These are phyloP conservation scores for Charadrius vociferus DNA, from an alignment of 2,113 vertebrate species.

Conservation along the genomic window DNA sequence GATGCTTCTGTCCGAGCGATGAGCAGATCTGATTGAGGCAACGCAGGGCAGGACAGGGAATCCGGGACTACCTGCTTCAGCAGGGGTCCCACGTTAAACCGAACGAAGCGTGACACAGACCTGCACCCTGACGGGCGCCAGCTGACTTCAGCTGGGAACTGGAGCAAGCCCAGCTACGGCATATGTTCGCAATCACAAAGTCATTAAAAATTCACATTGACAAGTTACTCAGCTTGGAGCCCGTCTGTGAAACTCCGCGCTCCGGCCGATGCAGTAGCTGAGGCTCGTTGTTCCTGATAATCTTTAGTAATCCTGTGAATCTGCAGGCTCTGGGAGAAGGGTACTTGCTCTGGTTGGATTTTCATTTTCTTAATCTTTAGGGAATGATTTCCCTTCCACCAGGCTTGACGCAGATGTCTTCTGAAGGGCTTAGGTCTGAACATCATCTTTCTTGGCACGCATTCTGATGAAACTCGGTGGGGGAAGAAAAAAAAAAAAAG, in stretches of 20 bases:
- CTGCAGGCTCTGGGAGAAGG: not conserved
- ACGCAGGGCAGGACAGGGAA: not conserved
- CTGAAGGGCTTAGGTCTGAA: not conserved
- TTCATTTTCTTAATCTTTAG: slow-evolving; percentile 23
- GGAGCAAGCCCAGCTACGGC: slow-evolving; percentile 36
- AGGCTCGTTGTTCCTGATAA: not conserved
- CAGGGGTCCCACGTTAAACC: not conserved
- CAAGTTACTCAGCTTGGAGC: slow-evolving; percentile 10
- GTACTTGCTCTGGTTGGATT: not conserved
- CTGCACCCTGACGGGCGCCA: slow-evolving; percentile 1
- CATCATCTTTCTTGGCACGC: not conserved
- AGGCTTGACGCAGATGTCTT: not conserved
- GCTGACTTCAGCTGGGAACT: slow-evolving; percentile 35
- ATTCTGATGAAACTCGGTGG: not conserved
- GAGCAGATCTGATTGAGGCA: not conserved
- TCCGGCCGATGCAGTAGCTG: not conserved
- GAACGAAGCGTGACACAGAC: not conserved
- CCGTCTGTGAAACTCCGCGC: not conserved
- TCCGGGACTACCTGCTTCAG: not conserved
- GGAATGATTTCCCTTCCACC: not conserved
- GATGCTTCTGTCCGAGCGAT: rapidly evolving
- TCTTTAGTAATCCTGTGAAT: slow-evolving; percentile 14
- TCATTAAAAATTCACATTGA: slow-evolving; percentile 56
- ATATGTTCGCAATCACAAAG: slow-evolving; percentile 54
- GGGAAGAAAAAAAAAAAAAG: too few species aligned